A percentile compares a stretch with the other conserved stretches of the same genome.
Conservation (phyloP, 2,797 vertebrate genomes). For the Cyprinella venusta region DNA sequence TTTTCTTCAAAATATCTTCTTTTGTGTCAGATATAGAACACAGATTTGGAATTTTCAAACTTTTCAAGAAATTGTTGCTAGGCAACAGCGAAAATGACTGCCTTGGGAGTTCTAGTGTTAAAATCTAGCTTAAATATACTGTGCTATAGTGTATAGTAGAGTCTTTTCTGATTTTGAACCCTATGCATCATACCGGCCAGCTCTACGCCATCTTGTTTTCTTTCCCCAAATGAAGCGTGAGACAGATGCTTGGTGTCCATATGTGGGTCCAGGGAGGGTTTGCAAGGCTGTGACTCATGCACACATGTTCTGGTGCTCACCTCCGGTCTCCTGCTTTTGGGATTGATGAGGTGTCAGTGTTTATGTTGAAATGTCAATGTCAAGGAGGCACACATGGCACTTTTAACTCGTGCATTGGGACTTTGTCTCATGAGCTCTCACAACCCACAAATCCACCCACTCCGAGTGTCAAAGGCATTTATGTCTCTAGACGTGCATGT, state of each 20-base stretch:
- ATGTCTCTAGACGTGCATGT: conserved; percentile 18
- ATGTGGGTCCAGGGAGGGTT: conserved; percentile 13
- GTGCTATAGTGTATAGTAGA: not conserved
- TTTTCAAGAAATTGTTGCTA: too few relatives aligned
- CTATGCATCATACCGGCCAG: not conserved
- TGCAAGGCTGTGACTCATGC: conserved; percentile 5
- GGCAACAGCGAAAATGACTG: too few relatives aligned
- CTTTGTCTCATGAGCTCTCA: conserved; percentile 37
- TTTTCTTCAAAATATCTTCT: too few relatives aligned
- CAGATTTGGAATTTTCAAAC: too few relatives aligned
- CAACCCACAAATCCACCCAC: conserved; percentile 34
- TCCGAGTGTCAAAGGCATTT: conserved; percentile 43
- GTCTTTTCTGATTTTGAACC: not conserved
- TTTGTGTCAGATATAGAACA: too few relatives aligned
- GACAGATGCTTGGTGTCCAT: conserved; percentile 17
- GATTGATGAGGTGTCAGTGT: conserved; percentile 52
- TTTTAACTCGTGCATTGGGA: conserved; percentile 35
- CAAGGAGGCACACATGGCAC: conserved; percentile 38
- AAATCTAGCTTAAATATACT: not conserved
- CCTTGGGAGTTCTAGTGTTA: too few relatives aligned
- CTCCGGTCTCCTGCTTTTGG: conserved; percentile 42
- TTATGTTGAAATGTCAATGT: conserved; percentile 43
- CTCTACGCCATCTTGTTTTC: not conserved
- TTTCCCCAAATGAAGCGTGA: conserved; percentile 1
- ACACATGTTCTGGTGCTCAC: conserved; percentile 15